phyloP scores from a whole-genome alignment of 2,888 invertebrate genomes.

The Norana najaformis region DNA sequence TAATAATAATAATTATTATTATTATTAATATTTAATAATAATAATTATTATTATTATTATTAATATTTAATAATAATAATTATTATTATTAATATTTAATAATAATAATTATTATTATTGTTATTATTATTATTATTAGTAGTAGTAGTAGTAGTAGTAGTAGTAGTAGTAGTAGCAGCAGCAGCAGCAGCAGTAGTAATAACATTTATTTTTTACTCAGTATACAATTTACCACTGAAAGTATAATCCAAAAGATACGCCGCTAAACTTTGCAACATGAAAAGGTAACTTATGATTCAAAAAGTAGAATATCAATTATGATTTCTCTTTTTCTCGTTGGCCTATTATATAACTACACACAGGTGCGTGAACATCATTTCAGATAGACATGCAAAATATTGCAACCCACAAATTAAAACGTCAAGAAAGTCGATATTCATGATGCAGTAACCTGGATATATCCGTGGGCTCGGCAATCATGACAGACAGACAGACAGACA shows the following conservation, averaged over 20 bases:
- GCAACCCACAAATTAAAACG: neutral
- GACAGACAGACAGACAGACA: neutral
- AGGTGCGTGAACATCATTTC: neutral
- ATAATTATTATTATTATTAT: neutral
- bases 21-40: neutral
- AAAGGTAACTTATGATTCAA: neutral
- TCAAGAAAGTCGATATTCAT: neutral
- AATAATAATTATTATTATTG: neutral
- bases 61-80: conserved; percentile 9
- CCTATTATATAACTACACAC: neutral
- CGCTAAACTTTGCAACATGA: no score
- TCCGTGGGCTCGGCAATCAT: neutral
- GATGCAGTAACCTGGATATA: neutral
- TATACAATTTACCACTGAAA: neutral
- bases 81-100: conserved; percentile 18
- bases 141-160: neutral
- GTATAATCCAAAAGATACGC: no score
- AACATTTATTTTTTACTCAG: neutral
- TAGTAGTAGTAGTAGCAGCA: neutral
- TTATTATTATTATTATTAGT: neutral
- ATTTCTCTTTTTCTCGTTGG: neutral
- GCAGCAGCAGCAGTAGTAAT: neutral
- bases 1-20: neutral
- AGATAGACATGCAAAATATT: neutral
- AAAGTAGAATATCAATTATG: neutral